These are phyloP conservation scores for Drosophila rhopaloa DNA, from an alignment of 1,140 invertebrate species.

Conservation along the genomic window DNA sequence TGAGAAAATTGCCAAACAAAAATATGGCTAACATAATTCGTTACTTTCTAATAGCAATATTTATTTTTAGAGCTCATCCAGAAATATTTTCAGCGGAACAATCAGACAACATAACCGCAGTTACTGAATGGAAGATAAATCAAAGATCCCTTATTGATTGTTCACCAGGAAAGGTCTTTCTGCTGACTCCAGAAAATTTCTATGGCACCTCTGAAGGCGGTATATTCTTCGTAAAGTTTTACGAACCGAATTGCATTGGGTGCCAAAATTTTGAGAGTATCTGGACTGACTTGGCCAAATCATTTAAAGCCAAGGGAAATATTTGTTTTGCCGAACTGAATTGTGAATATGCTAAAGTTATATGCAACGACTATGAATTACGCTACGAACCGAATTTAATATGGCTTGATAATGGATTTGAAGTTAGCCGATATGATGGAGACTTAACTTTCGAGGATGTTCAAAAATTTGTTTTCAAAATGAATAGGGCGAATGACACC, in stretches of 20 bases:
- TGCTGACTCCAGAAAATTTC: background rate
- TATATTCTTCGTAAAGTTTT: conserved; percentile 14
- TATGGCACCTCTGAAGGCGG: background rate
- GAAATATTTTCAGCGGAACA: background rate
- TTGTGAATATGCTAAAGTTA: background rate
- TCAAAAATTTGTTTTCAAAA: background rate
- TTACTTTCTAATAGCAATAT: background rate
- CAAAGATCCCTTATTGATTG: background rate
- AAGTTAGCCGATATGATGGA: background rate
- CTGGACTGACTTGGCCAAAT: conserved; percentile 10
- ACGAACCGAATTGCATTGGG: background rate
- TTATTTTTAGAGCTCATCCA: background rate
- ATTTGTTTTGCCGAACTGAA: conserved; percentile 3
- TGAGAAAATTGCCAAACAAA: background rate
- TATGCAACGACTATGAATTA: background rate
- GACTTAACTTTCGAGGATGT: background rate
- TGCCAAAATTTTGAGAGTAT: background rate
- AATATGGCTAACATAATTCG: background rate
- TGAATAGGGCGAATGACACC: background rate
- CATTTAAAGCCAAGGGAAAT: background rate
- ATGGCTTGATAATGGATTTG: conserved; percentile 1
- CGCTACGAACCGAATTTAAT: background rate
- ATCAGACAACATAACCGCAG: background rate
- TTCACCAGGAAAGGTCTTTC: background rate
- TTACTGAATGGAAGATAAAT: background rate